Conservation (phyloP, 2,797 vertebrate genomes). For the Hemibagrus guttatus region DNA sequence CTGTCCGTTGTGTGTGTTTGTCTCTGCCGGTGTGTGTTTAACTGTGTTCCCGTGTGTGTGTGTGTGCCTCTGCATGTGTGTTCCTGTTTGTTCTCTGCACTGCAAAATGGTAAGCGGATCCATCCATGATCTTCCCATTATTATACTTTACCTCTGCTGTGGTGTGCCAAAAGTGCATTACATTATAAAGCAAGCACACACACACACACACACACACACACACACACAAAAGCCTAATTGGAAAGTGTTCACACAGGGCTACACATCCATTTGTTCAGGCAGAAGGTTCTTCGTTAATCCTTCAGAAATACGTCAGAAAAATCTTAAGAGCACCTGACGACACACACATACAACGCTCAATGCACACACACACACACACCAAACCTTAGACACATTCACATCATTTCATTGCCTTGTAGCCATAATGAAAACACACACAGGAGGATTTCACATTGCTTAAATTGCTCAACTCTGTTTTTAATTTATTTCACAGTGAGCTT, state of each 20-base stretch:
- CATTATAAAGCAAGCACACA: slow-evolving; percentile 58
- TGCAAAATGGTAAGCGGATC: neutral
- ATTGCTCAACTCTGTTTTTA: neutral
- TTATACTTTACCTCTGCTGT: slow-evolving; percentile 31
- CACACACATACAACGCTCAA: slow-evolving; percentile 15
- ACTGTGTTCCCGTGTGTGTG: too few relatives aligned
- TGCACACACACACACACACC: slow-evolving; percentile 26
- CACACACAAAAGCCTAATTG: slow-evolving; percentile 48
- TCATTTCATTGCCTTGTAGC: neutral
- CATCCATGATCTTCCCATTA: slow-evolving; percentile 31
- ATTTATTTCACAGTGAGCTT: neutral
- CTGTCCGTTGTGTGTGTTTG: neutral
- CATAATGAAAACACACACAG: slow-evolving; percentile 4
- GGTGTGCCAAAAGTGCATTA: slow-evolving; percentile 51
- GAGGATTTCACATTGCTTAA: neutral
- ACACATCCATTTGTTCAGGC: slow-evolving; percentile 75
- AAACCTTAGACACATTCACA: slow-evolving; percentile 20
- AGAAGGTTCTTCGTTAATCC: slow-evolving; percentile 76
- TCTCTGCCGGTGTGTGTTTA: neutral
- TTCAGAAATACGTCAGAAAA: slow-evolving; percentile 56
- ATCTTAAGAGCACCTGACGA: slow-evolving; percentile 41
- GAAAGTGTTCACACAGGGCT: slow-evolving; percentile 61
- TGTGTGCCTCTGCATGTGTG: neutral
- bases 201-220: slow-evolving; percentile 31
- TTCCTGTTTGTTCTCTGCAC: neutral